Conservation (phyloP, 2,113 vertebrate genomes). For the Gallinago undulata region DNA sequence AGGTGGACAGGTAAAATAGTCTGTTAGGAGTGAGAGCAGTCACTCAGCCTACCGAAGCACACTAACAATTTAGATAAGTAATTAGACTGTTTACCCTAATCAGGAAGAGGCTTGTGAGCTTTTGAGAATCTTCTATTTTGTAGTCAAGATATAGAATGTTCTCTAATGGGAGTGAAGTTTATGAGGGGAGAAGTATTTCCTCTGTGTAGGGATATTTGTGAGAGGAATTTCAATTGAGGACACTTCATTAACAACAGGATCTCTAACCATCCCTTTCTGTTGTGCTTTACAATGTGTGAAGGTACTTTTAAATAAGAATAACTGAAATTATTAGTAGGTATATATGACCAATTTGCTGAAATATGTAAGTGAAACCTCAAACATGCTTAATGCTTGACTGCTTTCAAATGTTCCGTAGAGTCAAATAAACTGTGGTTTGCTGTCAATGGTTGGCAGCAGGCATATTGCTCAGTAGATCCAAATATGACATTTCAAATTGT, state of each 20-base stretch:
- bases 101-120: neutral
- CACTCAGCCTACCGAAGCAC: neutral
- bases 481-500: conserved; percentile 38
- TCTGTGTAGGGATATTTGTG: conserved; percentile 2
- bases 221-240: conserved; percentile 27
- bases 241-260: neutral
- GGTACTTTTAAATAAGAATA: neutral
- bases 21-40: neutral
- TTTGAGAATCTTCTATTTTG: neutral
- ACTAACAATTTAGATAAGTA: conserved; percentile 5
- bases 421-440: conserved; percentile 31
- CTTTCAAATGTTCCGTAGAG: conserved; percentile 3
- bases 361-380: neutral
- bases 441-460: conserved; percentile 4
- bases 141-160: conserved; percentile 8
- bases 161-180: conserved; percentile 34
- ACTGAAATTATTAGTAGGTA: neutral
- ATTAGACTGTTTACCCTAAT: conserved; percentile 41
- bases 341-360: neutral
- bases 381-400: neutral
- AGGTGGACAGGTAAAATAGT: neutral
- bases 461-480: neutral
- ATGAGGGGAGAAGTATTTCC: conserved; percentile 37
- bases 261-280: neutral
- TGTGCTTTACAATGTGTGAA: neutral